Evolutionary conservation across 1,140 invertebrate species (phyloP), one percentile per base, ranked within the genome.

Genomic region (Epicauta chinensis): DNA sequence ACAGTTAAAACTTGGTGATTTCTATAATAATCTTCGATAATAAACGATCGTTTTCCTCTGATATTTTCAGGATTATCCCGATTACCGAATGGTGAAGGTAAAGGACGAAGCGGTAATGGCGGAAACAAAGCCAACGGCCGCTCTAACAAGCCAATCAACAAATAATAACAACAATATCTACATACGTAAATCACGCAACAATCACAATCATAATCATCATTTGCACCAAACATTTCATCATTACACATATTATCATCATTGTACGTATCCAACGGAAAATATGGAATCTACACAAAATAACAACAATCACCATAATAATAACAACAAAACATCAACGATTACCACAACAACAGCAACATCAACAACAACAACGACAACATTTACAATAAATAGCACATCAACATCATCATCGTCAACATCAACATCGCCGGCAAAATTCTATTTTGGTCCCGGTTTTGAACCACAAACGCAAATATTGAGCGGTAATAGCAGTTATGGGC

Each of bases 371-470:
- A 2, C 23, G 7, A 23, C 23, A 2, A 23, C 23, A 13, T 52
- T 46, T 41, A 42, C 45, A 14, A 34, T 17, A 11, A 61, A 56
- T 16, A 47, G 61, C 10, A 53, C 62, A 53, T 57, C n/a, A 55
- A 51, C 23, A 45, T 15, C 14, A 53, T 45, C 23, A 1, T 1
- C 23, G 7, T 5, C 23, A 2, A 23, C 23, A 13, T 52, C 62
- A 6, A 48, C 64, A 9, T 47, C 65, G 10, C 66, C 67, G 3
- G 70, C 72, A 16, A 73, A 71, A 30, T 75, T 77, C 52, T 72
- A 74, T 59, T 74, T 75, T 65, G 73, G 73, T 5, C 72, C 73
- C 10, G 74, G 74, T 4, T 76, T 75, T 64, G 71, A 74, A 61
- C 73, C 71, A n/a, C 74, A 73, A 56, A 62, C 60, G 17, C 60